Evolutionary conservation across 1,140 invertebrate genomes (phyloP).

Genomic region (Leptestheria dahalacensis): DNA sequence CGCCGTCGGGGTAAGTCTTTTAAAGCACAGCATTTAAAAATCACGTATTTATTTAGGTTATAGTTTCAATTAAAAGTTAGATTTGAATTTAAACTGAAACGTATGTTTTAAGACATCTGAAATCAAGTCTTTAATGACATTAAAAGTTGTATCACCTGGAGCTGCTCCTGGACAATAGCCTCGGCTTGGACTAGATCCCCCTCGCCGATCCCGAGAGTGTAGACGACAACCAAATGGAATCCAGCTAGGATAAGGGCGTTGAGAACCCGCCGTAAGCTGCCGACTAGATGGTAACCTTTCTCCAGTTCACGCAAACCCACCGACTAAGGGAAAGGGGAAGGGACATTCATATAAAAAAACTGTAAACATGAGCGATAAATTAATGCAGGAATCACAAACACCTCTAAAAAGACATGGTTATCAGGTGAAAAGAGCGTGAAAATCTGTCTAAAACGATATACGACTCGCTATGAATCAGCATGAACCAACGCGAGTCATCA

Average conservation of each 20-base stretch:
- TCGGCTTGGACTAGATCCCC: constrained; percentile 61
- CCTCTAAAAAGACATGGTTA: too few species aligned
- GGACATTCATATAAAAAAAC: background rate
- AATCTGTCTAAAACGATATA: too few species aligned
- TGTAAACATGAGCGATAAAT: constrained; percentile 11
- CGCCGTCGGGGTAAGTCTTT: constrained; percentile 72
- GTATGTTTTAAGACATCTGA: background rate
- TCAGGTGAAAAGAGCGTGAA: too few species aligned
- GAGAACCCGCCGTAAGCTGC: constrained; percentile 65
- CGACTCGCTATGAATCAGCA: too few species aligned
- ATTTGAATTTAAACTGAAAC: constrained; percentile 9
- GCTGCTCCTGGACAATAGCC: constrained; percentile 49
- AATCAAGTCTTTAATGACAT: background rate
- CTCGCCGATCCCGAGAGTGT: constrained; percentile 60
- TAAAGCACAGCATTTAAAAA: too few species aligned
- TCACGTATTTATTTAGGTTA: too few species aligned
- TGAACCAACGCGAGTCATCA: too few species aligned
- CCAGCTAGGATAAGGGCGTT: constrained; percentile 66
- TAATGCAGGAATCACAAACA: too few species aligned
- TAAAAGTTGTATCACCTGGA: constrained; percentile 34
- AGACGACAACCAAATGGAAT: constrained; percentile 70
- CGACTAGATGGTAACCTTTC: constrained; percentile 44
- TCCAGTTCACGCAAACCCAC: constrained; percentile 56
- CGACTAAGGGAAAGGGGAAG: constrained; percentile 11
- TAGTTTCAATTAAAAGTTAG: too few species aligned